Evolutionary conservation across 2,113 vertebrate genomes (phyloP), one percentile per base, ranked within the genome.

Genomic region (Solea solea): DNA sequence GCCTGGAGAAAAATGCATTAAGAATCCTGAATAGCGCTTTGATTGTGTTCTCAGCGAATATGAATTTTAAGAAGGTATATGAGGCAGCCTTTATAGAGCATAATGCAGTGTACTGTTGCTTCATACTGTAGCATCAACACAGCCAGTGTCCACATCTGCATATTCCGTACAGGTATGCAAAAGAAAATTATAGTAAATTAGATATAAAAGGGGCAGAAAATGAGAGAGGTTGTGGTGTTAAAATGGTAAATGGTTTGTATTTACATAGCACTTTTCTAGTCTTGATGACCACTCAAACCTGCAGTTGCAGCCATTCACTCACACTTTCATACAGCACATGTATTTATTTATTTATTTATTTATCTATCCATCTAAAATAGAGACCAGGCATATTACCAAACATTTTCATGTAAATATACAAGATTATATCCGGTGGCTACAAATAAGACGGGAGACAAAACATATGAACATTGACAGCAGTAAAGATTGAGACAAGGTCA

Each of bases 41-140:
- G 75, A 82, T 81, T 80, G 55, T 80, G 71, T 53, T 54, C 55
- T 69, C 73, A 49, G 51, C 71, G 63, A 81, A 87, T 76, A 81
- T 85, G 69, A 74, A 90, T 88, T 88, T 86, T 68, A 80, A 88
- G 86, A 83, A 70, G 67, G 54, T 57, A 27, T 56, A 51, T 6
- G 15, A 46, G 60, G 48, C 53, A 75, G 75, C 70, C 41, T 71
- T 70, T 58, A 66, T 3, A 46, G 52, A 40, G 59, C 39, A 80
- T 61, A 72, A 77, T 67, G 62, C 46, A 58, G 51, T 6, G 25
- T 46, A 10, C 3, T 44, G 49, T 41, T 72, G n/a, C 16, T 67
- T 72, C 11, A 50, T 50, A 48, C 28, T 55, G 55, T 11, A 55
- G 51, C 52, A 57, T 61, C 52, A 68, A 25, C 64, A 41, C 14